Base-by-base conservation (phyloP, 1,140 invertebrate genomes). In the Halesus radiatus region DNA sequence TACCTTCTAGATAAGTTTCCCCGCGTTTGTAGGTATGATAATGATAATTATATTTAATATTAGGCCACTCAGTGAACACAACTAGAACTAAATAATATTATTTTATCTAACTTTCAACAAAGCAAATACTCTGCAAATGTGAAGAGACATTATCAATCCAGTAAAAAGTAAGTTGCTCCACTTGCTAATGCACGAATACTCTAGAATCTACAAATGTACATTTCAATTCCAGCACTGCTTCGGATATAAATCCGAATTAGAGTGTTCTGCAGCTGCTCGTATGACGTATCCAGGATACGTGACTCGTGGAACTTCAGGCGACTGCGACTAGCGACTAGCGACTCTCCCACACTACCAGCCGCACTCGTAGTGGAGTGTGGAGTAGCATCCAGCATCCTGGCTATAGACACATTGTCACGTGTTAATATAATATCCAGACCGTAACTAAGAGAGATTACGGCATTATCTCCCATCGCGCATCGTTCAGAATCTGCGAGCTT, bases 191-290 rank as follows among this genome's bases (percentile, higher is more conserved):
- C 29, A 66, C 10, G 29, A 66, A 66, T 66, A 66, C n/a, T 32
- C 22, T 13, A 15, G 62, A 66, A 29, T 29, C 62, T 32, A 66
- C 62, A 66, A 66, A 29, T 32, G 72, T 37, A 75, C 72, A 75
- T 75, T 75, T 75, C 72, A 58, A 75, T 75, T 75, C 72, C 54
- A 75, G 1, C 20, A 26, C 18, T 32, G 72, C 72, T 37, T 32
- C 53, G 72, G 23, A 58, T 45, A 75, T 75, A 75, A 75, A 75
- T 75, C 72, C 72, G 72, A 75, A 75, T 75, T 75, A 75, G 53
- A 56, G 53, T 74, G 52, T 60, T 56, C 53, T 56, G 72, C 72
- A 56, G 72, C 72, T 75, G 68, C 68, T 72, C 68, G 23, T 75
- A 75, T 75, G 72, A 75, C 72, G 72, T 75, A 75, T 75, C 72